These are phyloP conservation scores for Xerus inauris DNA, from an alignment of 2,113 vertebrate species.

Conservation along the genomic window DNA sequence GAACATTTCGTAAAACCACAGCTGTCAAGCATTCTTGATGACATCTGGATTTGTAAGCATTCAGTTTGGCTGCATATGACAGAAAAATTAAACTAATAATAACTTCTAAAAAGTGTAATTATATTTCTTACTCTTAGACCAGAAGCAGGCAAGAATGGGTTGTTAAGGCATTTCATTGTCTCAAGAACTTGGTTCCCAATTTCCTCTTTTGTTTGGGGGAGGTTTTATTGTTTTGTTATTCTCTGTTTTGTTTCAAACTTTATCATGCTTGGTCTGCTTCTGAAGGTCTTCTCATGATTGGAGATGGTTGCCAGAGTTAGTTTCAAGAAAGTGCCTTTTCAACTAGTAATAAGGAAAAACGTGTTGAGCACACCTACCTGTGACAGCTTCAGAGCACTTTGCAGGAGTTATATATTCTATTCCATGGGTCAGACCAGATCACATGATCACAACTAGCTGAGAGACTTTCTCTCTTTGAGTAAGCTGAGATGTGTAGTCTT, in stretches of 20 bases:
- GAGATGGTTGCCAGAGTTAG: neutral
- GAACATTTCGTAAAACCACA: neutral
- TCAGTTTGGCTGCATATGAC: neutral
- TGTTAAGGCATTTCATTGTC: neutral
- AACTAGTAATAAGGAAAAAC: neutral
- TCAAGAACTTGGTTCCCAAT: neutral
- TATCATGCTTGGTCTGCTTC: neutral
- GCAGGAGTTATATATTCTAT: neutral
- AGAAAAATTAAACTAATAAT: neutral
- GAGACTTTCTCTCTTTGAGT: neutral
- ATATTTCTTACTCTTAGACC: neutral
- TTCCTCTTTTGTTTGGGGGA: neutral
- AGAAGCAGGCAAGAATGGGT: neutral
- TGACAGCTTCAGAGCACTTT: neutral
- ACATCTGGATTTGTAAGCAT: neutral
- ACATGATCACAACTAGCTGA: neutral
- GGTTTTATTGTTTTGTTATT: neutral
- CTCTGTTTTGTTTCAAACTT: neutral
- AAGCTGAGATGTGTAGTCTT: neutral
- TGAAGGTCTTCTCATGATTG: neutral
- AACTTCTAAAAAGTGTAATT: neutral
- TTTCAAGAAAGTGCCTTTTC: neutral
- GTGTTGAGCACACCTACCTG: rapidly evolving
- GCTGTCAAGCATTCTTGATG: neutral
- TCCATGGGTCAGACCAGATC: too few relatives aligned